Conservation (phyloP, 2,113 vertebrate genomes). For the Recurvirostra avosetta region DNA sequence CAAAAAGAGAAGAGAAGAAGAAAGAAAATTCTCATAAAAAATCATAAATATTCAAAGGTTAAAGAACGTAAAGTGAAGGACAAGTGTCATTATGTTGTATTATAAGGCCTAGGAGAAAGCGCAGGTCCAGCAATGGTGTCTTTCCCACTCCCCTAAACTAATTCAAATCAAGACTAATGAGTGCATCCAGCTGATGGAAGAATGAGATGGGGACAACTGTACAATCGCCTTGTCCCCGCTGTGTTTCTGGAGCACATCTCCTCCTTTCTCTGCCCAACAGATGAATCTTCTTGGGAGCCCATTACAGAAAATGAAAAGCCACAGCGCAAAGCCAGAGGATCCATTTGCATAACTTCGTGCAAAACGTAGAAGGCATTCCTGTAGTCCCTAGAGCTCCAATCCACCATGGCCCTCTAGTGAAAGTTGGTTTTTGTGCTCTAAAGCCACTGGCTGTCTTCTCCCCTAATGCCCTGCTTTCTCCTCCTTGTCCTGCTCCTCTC, state of each 20-base stretch:
- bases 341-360: not conserved
- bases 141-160: not conserved
- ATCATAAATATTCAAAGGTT: not conserved
- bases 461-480: not conserved
- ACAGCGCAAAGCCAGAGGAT: not conserved
- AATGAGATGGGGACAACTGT: not conserved
- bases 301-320: not conserved
- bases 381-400: not conserved
- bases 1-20: not conserved
- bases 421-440: not conserved
- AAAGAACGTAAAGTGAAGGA: not conserved
- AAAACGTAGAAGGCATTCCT: not conserved
- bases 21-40: not conserved
- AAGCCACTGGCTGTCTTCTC: not conserved
- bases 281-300: not conserved
- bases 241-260: not conserved
- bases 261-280: not conserved
- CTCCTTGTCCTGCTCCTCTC: not conserved
- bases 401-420: not conserved
- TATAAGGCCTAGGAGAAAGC: not conserved
- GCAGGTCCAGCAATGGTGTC: not conserved
- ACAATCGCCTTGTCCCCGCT: rapidly evolving
- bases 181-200: not conserved
- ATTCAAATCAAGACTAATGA: not conserved
- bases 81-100: not conserved